phyloP scores from a whole-genome alignment of 2,888 invertebrate species.

The Catonia carolina region DNA sequence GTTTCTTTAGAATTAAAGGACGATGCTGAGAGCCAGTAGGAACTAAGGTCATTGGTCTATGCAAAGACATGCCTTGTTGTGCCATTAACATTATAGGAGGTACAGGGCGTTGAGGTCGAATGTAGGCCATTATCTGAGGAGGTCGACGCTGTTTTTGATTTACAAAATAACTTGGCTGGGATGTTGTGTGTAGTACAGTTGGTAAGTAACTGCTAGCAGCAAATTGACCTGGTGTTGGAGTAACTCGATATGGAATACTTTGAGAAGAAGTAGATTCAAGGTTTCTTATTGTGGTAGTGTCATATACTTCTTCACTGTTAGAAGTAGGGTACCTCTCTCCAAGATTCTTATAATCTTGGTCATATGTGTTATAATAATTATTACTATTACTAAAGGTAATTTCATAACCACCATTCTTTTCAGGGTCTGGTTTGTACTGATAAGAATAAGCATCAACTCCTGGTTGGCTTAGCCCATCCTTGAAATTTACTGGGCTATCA shows the following conservation, averaged over 20 bases:
- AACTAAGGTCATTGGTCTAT: slow-evolving; percentile 24
- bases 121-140: slow-evolving; percentile 25
- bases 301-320: neutral
- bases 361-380: neutral
- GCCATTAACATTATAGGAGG: slow-evolving; percentile 24
- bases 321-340: neutral
- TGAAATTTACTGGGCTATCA: slow-evolving; percentile 20
- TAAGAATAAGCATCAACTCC: neutral
- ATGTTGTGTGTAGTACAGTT: slow-evolving; percentile 8
- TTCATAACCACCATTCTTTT: slow-evolving; percentile 3
- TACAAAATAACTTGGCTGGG: neutral
- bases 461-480: slow-evolving; percentile 2
- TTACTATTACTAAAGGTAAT: neutral
- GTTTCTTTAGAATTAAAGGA: slow-evolving; percentile 32
- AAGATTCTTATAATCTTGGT: neutral
- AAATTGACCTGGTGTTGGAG: neutral
- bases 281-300: neutral
- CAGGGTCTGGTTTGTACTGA: neutral
- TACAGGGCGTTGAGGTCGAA: slow-evolving; percentile 25
- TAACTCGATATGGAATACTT: neutral
- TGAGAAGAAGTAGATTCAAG: neutral
- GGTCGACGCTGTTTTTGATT: slow-evolving; percentile 27
- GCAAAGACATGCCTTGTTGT: slow-evolving; percentile 9
- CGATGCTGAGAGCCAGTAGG: slow-evolving; percentile 24
- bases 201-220: neutral